Conservation (phyloP, 1,140 invertebrate genomes). For the Brachionus rubens region DNA sequence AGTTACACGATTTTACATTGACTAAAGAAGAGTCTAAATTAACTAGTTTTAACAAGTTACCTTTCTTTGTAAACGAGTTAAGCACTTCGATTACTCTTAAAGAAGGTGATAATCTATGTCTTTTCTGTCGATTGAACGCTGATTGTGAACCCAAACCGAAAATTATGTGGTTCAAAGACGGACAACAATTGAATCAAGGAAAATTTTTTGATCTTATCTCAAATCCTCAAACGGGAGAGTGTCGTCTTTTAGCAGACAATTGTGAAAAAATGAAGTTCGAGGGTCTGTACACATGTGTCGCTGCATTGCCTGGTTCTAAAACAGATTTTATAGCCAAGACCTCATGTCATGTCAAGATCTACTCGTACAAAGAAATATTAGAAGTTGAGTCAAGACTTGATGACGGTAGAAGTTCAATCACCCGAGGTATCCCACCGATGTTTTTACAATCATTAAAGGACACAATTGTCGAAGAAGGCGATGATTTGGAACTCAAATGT, state of each 20-base stretch:
- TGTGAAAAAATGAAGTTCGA: constrained; percentile 22
- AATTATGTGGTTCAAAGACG: constrained; percentile 29
- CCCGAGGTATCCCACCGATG: constrained; percentile 21
- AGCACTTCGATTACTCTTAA: not conserved
- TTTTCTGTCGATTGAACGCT: constrained; percentile 23
- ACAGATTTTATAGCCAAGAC: not conserved
- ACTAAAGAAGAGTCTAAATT: constrained; percentile 1
- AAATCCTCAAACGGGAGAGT: not conserved
- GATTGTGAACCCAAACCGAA: constrained; percentile 41
- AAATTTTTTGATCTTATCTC: constrained; percentile 14
- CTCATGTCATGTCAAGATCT: constrained; percentile 6
- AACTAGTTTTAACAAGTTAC: constrained; percentile 8
- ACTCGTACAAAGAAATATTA: constrained; percentile 13
- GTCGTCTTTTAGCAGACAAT: not conserved
- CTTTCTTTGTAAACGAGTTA: constrained; percentile 35
- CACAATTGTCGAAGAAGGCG: constrained; percentile 26
- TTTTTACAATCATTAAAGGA: constrained; percentile 35
- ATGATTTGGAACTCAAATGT: constrained; percentile 41
- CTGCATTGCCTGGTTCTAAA: not conserved
- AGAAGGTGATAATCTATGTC: constrained; percentile 4
- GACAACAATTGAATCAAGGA: not conserved
- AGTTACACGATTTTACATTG: not conserved
- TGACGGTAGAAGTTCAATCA: not conserved
- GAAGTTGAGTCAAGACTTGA: not conserved
- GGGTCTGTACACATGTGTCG: constrained; percentile 29